These are phyloP conservation scores for Pterocles gutturalis DNA, from an alignment of 2,113 vertebrate genomes.

Conservation along the genomic window DNA sequence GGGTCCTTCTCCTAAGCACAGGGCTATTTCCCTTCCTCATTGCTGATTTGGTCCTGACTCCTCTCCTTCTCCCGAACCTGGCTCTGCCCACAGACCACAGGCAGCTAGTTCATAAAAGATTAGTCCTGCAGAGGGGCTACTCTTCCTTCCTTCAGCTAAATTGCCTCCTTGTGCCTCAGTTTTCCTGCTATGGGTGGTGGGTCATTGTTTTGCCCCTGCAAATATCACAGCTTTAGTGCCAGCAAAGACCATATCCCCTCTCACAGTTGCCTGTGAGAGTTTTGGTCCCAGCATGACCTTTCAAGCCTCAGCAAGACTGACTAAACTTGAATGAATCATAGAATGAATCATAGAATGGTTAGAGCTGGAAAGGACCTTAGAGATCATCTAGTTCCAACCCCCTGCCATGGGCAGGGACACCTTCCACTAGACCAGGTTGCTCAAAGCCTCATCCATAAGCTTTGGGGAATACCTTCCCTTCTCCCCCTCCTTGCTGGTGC, in stretches of 20 bases:
- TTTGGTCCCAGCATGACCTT: background rate
- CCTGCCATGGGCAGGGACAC: too few species aligned
- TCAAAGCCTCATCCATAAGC: too few species aligned
- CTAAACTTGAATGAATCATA: too few species aligned
- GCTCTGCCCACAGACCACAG: background rate
- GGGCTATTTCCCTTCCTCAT: background rate
- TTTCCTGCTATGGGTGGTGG: background rate
- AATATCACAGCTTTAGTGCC: background rate
- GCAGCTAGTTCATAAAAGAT: background rate
- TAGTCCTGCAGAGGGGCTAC: background rate
- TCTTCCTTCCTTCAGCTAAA: background rate
- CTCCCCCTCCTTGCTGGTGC: background rate
- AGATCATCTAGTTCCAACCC: too few species aligned
- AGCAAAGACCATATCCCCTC: rapidly evolving
- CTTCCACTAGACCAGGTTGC: too few species aligned
- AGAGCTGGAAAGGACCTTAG: too few species aligned
- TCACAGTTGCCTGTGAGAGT: too few species aligned
- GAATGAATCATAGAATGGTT: too few species aligned
- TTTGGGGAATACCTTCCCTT: background rate
- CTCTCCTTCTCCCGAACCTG: background rate
- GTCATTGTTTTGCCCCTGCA: background rate
- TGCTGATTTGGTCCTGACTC: background rate
- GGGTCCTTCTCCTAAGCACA: background rate
- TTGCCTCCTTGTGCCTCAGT: background rate
- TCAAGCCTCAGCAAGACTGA: background rate